Conservation (phyloP, 2,888 invertebrate species). For the Cinara cedri region DNA sequence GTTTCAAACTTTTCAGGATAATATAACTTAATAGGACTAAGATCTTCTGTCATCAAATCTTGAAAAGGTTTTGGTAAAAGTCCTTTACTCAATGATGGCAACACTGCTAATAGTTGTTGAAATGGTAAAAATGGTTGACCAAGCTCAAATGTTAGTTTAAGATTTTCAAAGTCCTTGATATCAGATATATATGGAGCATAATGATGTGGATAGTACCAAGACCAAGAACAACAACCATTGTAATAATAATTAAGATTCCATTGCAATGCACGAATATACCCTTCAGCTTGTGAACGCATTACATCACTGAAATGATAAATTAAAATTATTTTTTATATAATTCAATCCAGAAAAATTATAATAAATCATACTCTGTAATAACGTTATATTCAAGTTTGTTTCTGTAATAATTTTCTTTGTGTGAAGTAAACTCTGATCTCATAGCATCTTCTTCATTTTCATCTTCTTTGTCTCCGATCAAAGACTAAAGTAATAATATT, state of each 20-base stretch:
- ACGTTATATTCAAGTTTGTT: slow-evolving; percentile 72
- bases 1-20: slow-evolving; percentile 91
- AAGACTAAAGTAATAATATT: slow-evolving; percentile 38
- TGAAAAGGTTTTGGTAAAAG: slow-evolving; percentile 81
- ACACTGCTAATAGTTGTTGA: slow-evolving; percentile 82
- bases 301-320: slow-evolving; percentile 66
- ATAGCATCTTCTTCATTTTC: slow-evolving; percentile 61
- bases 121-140: slow-evolving; percentile 91
- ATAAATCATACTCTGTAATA: slow-evolving; percentile 60
- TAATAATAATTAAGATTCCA: slow-evolving; percentile 98
- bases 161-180: slow-evolving; percentile 78
- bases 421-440: slow-evolving; percentile 76
- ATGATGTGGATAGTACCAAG: slow-evolving; percentile 97
- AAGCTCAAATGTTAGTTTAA: slow-evolving; percentile 81
- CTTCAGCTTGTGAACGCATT: slow-evolving; percentile 79
- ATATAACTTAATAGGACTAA: slow-evolving; percentile 85
- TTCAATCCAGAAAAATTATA: background rate
- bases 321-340: background rate
- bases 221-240: slow-evolving; percentile 95
- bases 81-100: slow-evolving; percentile 78
- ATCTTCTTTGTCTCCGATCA: slow-evolving; percentile 60
- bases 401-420: slow-evolving; percentile 90
- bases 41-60: slow-evolving; percentile 75
- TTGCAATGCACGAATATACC: slow-evolving; percentile 91
- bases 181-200: slow-evolving; percentile 97